phyloP scores from a whole-genome alignment of 2,888 invertebrate species.

The Epinotia ramella region DNA sequence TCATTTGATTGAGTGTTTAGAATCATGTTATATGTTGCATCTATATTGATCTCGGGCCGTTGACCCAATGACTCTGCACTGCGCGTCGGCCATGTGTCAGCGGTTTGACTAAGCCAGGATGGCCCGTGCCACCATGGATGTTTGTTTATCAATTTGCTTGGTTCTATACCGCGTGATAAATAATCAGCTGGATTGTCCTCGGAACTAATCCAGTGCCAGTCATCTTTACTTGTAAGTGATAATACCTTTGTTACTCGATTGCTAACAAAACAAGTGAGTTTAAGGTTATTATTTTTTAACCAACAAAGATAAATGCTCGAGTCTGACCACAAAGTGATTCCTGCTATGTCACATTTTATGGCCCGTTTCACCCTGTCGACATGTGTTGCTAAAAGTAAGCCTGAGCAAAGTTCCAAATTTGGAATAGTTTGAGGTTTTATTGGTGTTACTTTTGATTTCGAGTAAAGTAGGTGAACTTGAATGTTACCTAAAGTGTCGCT shows the following conservation, averaged over 20 bases:
- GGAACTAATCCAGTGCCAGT: conserved; percentile 4
- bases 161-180: neutral
- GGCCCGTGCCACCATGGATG: neutral
- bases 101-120: neutral
- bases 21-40: too few species aligned
- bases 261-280: neutral
- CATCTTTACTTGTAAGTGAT: neutral
- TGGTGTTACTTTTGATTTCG: neutral
- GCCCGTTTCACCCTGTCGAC: conserved; percentile 2
- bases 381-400: neutral
- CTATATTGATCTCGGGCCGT: too few species aligned
- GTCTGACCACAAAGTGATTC: neutral
- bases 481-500: neutral
- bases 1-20: too few species aligned
- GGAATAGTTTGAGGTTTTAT: neutral
- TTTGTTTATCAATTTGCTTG: neutral
- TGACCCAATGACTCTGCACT: neutral
- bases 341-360: neutral
- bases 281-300: conserved; percentile 1
- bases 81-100: conserved; percentile 3
- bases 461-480: neutral
- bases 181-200: neutral
- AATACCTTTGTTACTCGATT: conserved; percentile 1
- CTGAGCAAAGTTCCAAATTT: conserved; percentile 2
- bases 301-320: neutral